These are phyloP conservation scores for Gymnocheta viridis DNA, from an alignment of 2,888 invertebrate species.

Conservation along the genomic window DNA sequence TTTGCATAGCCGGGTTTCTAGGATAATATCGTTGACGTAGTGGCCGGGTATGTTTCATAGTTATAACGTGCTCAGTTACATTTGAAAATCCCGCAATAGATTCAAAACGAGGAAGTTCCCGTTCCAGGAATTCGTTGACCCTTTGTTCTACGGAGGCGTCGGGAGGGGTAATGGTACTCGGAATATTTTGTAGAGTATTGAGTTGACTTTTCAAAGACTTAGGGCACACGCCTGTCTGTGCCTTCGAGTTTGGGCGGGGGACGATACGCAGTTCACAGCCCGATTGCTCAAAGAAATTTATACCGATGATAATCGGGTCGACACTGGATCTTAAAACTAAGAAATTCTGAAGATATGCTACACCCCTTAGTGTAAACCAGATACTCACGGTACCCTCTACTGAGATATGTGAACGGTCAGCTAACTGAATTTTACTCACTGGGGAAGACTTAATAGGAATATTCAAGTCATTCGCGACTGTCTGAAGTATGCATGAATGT, in stretches of 20 bases:
- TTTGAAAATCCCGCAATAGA: neutral
- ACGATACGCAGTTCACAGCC: neutral
- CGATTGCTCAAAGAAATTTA: neutral
- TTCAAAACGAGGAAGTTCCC: constrained; percentile 21
- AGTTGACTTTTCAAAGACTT: neutral
- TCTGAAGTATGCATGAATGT: no score
- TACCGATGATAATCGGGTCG: neutral
- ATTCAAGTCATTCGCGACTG: no score
- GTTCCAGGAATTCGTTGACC: neutral
- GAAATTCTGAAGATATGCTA: constrained; percentile 6
- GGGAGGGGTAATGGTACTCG: neutral
- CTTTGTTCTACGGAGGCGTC: no score
- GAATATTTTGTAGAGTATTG: neutral
- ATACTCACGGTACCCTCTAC: neutral
- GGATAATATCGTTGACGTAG: constrained; percentile 38
- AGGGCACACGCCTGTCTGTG: neutral
- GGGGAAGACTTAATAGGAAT: neutral
- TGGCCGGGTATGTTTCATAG: no score
- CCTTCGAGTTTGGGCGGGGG: neutral
- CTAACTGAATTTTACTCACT: neutral
- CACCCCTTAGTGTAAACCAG: neutral
- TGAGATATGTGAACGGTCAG: neutral
- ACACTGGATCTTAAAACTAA: neutral
- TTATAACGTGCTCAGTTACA: no score
- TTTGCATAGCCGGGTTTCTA: constrained; percentile 43